These are phyloP conservation scores for Drosophila grimshawi DNA, from an alignment of 1,140 invertebrate genomes.

Conservation along the genomic window DNA sequence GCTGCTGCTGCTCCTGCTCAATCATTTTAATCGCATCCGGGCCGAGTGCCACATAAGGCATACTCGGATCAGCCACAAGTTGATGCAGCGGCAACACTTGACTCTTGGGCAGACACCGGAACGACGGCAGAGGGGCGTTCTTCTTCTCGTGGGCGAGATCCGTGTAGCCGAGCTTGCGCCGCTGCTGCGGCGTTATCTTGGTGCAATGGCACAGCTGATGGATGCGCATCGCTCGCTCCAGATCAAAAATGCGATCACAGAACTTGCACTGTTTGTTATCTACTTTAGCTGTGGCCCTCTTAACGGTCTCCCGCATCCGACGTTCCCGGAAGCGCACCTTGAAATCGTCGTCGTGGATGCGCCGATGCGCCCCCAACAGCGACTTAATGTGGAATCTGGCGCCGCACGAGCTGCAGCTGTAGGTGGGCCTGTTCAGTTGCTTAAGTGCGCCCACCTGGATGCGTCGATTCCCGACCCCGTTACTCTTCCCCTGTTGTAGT, in stretches of 20 bases:
- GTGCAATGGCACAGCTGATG: constrained; percentile 66
- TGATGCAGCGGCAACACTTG: not conserved
- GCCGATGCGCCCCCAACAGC: constrained; percentile 60
- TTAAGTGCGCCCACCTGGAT: constrained; percentile 11
- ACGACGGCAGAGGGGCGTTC: constrained; percentile 58
- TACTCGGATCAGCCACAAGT: constrained; percentile 17
- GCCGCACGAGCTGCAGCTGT: constrained; percentile 54
- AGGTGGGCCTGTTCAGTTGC: constrained; percentile 27
- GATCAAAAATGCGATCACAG: constrained; percentile 65
- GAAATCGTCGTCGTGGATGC: constrained; percentile 64
- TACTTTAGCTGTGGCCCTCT: not conserved
- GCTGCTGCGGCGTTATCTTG: constrained; percentile 63
- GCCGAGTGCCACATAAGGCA: constrained; percentile 38
- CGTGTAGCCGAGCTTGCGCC: constrained; percentile 63
- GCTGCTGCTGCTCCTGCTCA: constrained; percentile 22
- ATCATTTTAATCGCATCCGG: constrained; percentile 25
- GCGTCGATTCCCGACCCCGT: not conserved
- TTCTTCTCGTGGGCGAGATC: constrained; percentile 70
- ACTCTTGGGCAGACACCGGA: constrained; percentile 25
- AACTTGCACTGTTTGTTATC: constrained; percentile 52
- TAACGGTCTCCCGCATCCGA: not conserved
- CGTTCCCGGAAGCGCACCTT: constrained; percentile 48
- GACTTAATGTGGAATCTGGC: constrained; percentile 64
- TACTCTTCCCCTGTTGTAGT: not conserved
- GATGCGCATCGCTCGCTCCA: constrained; percentile 69